A percentile compares a stretch with the other conserved stretches of the same genome.
Evolutionary conservation across 2,888 invertebrate genomes (phyloP).

Genomic region (Listrodromus nycthemerus): DNA sequence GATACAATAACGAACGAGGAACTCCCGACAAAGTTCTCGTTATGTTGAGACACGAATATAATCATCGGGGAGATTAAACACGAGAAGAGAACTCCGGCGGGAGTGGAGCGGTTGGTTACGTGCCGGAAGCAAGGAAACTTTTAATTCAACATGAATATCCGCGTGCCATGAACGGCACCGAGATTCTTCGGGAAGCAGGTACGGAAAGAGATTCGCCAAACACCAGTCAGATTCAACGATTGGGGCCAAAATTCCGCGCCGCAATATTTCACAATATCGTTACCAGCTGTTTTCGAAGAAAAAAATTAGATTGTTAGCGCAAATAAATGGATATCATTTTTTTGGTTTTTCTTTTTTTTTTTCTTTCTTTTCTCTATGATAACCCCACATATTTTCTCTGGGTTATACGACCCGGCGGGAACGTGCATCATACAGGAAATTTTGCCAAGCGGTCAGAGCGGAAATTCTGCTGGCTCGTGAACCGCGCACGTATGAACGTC

Average conservation of each 20-base stretch:
- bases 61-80: neutral
- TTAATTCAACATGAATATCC: conserved; percentile 44
- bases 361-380: neutral
- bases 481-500: conserved; percentile 34
- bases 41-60: conserved; percentile 12
- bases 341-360: neutral
- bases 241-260: neutral
- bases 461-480: conserved; percentile 18
- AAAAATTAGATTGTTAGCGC: neutral
- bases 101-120: neutral
- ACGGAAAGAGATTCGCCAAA: neutral
- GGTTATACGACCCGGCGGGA: neutral
- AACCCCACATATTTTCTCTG: neutral
- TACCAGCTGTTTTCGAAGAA: neutral
- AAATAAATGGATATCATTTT: neutral
- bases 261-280: neutral
- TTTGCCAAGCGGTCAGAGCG: conserved; percentile 21
- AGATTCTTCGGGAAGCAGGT: neutral
- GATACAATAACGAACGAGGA: neutral
- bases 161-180: neutral
- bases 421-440: conserved; percentile 32
- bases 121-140: conserved; percentile 42
- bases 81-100: neutral
- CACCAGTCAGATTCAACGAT: neutral
- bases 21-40: conserved; percentile 17